Evolutionary conservation across 2,113 vertebrate genomes (phyloP), one percentile per base, ranked within the genome.

Genomic region (Lipophrys pholis): DNA sequence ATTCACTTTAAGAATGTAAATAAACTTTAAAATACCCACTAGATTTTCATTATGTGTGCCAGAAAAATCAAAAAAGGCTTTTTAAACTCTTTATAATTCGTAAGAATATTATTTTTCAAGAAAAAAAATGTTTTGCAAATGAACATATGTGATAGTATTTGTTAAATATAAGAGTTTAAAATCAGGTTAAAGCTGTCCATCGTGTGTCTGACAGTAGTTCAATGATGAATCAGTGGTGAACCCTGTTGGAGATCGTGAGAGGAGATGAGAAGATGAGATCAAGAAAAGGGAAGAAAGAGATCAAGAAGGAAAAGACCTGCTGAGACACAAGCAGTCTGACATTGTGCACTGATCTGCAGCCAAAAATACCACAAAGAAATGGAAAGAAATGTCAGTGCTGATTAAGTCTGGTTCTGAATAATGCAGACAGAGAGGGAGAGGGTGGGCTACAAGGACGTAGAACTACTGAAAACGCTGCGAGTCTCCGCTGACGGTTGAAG

Each of bases 301-400:
- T 5, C 17, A 17, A 35, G 11, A 55, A 16, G 17, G 21, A 9
- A 53, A 49, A 66, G 45, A 16, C 7, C 1, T 10, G 7, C 6
- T 50, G 12, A 48, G n/a, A 46, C 9, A 51, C 38, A 57, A 57
- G 5, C 41, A 16, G 58, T n/a, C 21, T 30, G 21, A 30, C 21
- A 21, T n/a, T 69, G 40, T 55, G 17, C 10, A 54, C 46, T 73
- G 40, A 49, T 80, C 40, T 39, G 16, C 5, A 14, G 58, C 70
- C 73, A 78, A 56, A 78, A 73, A 61, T 6, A 72, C 43, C 0
- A 51, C 36, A 30, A 30, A 63, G 30, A 63, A 63, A 56, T 1
- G n/a, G 51, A 56, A 61, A 58, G 49, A 68, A 69, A 78, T 3
- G 40, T 40, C 7, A 11, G 3, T 6, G 43, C 8, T 39, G 41